Evolutionary conservation across 2,888 invertebrate species (phyloP), one percentile per base, ranked within the genome.

Genomic region (Lumbricus terrestris): DNA sequence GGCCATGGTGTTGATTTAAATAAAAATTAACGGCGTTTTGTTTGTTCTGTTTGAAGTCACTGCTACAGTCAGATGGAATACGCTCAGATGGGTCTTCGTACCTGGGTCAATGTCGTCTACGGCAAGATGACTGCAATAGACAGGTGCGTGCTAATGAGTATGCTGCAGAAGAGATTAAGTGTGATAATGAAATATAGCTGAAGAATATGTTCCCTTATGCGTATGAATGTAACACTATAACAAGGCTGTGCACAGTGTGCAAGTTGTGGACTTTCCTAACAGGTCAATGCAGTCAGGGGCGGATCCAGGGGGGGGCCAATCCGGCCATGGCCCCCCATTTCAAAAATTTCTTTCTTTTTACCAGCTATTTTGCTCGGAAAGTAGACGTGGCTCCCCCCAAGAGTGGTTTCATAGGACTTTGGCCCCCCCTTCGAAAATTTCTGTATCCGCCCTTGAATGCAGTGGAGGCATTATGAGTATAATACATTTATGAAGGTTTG

Each of bases 51-150:
- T 42, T 89, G 40, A 90, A 92, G 91, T 89, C 93, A 93, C 92
- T 94, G 94, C 92, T 95, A 94, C 92, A 93, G 91, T 42, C 93
- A 93, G 54, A 92, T 93, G 23, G 94, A 95, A 37, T 93, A 93
- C 91, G 96, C 96, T 91, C 95, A 96, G 92, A 95, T 96, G 16
- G 96, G 96, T 0, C 95, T 96, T 88, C 95, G 96, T 92, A 96
- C 96, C 89, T 97, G 96, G 95, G 95, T 97, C 0, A 97, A 97
- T 93, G 95, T 97, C 6, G 96, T 97, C 29, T 93, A 94, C 91
- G 95, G 95, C 15, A 94, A 94, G 91, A 94, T 95, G 95, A 94
- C 95, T 5, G 91, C 93, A 16, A 94, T 95, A 85, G 94, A 94
- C 91, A 93, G 94, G 92, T 93, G 88, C 40, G 89, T 47, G 38